A percentile compares a stretch with the other conserved stretches of the same genome.
phyloP scores from a whole-genome alignment of 1,140 invertebrate species.

The Pararge aegeria region DNA sequence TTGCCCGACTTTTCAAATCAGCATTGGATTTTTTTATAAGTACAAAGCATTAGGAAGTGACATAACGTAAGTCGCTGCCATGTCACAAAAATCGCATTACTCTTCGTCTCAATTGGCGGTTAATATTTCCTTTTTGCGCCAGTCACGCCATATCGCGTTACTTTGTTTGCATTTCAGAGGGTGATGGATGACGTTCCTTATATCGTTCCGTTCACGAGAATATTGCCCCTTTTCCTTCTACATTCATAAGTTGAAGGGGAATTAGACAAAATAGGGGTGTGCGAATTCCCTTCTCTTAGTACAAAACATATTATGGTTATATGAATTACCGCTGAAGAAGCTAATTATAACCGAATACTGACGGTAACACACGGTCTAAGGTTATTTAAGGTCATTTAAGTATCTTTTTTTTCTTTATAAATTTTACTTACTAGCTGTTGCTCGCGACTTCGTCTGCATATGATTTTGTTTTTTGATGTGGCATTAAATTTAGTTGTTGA shows the following conservation, averaged over 20 bases:
- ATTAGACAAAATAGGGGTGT: too few relatives aligned
- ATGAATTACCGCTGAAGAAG: too few relatives aligned
- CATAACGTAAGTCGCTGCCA: background rate
- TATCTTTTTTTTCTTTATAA: too few relatives aligned
- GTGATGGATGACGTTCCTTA: background rate
- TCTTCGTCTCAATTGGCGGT: background rate
- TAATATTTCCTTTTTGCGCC: background rate
- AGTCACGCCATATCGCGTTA: constrained; percentile 3
- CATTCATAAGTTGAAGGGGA: background rate
- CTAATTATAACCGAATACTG: too few relatives aligned
- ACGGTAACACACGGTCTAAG: too few relatives aligned
- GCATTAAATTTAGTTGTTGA: too few relatives aligned
- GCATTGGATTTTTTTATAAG: background rate
- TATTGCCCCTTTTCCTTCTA: background rate
- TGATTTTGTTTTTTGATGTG: too few relatives aligned
- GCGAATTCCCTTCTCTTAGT: too few relatives aligned
- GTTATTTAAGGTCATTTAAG: too few relatives aligned
- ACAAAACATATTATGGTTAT: too few relatives aligned
- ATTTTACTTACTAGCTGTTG: too few relatives aligned
- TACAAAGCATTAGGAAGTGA: background rate
- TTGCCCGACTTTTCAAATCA: background rate
- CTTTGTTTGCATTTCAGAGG: background rate
- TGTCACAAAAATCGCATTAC: background rate
- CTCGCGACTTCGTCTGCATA: too few relatives aligned
- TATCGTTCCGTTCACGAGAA: background rate